Evolutionary conservation across 2,888 invertebrate genomes (phyloP), one percentile per base, ranked within the genome.

Genomic region (Gari tellinella): DNA sequence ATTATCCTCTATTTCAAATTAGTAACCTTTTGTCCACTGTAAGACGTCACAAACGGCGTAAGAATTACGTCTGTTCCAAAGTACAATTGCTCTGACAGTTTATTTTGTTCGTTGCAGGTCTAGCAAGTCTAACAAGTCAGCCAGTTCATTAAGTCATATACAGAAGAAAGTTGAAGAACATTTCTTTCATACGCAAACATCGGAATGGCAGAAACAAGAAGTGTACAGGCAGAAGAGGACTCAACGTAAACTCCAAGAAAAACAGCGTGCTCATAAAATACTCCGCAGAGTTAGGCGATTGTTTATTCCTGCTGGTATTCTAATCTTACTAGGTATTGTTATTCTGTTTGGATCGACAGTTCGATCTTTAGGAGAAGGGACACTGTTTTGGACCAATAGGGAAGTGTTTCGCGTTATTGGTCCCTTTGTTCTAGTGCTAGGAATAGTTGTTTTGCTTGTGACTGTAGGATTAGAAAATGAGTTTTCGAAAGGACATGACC

Each of bases 171-270:
- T 78, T 2, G 70, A 78, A 41, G 73, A 78, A 38, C 53, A 57
- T 14, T 37, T 17, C 8, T 49, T 74, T 15, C 15, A 72, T 17
- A 61, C 58, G 17, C 58, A 74, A 25, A 67, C 70, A 2, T 48
- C 23, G 4, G 70, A 78, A 52, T 78, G 78, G 78, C 56, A 70
- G 17, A 78, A 70, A 45, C 45, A 70, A 43, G 67, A 74, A 23
- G 70, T 70, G 17, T 78, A 78, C 45, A 60, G 67, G 31, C 17
- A 37, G 3, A 49, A 70, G 17, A 37, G 78, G 25, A 38, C 56
- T 1, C 43, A 64, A 21, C 43, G 67, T 40, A 74, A 74, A 23
- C 31, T 37, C 8, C 45, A 70, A 41, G 25, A 64, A 26, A 70
- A 70, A 53, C 69, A 72, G n/a, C 37, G 45, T 5, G 25, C 63